These are phyloP conservation scores for Lasioglossum villosulum DNA, from an alignment of 2,888 invertebrate species.

Conservation along the genomic window DNA sequence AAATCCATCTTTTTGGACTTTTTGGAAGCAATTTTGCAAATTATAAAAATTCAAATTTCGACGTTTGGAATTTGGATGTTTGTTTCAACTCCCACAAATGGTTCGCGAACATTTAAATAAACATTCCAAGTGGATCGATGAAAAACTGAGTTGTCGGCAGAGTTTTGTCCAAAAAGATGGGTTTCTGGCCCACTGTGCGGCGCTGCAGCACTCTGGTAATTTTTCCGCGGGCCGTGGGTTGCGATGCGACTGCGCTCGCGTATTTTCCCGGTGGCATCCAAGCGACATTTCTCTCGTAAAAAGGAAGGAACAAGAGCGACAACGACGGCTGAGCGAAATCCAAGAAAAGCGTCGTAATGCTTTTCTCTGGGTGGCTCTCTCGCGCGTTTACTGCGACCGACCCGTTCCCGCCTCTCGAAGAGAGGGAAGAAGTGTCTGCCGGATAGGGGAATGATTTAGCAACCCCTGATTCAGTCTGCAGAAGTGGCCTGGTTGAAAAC, in stretches of 20 bases:
- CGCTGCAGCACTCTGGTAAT: conserved; percentile 2
- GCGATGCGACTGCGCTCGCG: not conserved
- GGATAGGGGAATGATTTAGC: conserved; percentile 62
- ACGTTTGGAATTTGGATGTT: too few relatives aligned
- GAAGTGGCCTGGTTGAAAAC: conserved; percentile 62
- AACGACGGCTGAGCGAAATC: conserved; percentile 26
- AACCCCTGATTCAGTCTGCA: conserved; percentile 49
- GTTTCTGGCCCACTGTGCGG: too few relatives aligned
- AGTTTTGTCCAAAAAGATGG: too few relatives aligned
- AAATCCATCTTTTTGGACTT: too few relatives aligned
- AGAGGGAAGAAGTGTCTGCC: conserved; percentile 45
- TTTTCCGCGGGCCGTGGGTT: not conserved
- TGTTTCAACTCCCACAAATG: too few relatives aligned
- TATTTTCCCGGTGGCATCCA: not conserved
- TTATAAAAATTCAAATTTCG: too few relatives aligned
- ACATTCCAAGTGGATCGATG: too few relatives aligned
- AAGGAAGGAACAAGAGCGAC: conserved; percentile 28
- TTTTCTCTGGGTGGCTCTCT: conserved; percentile 3
- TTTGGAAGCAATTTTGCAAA: too few relatives aligned
- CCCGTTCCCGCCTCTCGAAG: conserved; percentile 28
- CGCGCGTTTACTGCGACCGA: conserved; percentile 8
- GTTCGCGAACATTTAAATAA: too few relatives aligned
- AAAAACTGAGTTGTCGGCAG: too few relatives aligned
- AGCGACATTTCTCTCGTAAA: conserved; percentile 21
- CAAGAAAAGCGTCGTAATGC: conserved; percentile 41